Base-by-base conservation (phyloP, 2,888 invertebrate species). In the Polietes domitor region DNA sequence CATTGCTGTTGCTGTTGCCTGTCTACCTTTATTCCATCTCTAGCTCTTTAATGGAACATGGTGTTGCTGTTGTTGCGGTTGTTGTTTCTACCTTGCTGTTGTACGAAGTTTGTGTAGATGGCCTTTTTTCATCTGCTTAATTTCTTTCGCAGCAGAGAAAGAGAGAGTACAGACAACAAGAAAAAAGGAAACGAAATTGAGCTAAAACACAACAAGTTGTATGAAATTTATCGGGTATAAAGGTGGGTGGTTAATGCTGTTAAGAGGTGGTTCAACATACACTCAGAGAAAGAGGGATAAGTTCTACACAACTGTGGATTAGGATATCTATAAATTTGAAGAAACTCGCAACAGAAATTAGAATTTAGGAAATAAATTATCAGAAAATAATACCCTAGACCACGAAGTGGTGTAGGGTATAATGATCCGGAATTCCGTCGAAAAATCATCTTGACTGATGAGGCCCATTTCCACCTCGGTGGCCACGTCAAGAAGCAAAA, bases 241-340 rank as follows among this genome's bases (percentile, higher is more conserved):
- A 63, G 84, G 84, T 84, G 84, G 84, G 80, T 77, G 77, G 80
- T 80, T 74, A 68, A 43, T 77, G 32, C 21, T 21, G 68, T 68
- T 68, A 41, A 63, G 63, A 32, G 41, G 37, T 43, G 43, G 19
- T 37, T 9, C 4, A 10, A 63, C 2, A 15, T 68, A 41, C 41
- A 68, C 68, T 68, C 24, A 12, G 32, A 68, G 41, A 24, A 68
- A 41, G 41, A 19, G 2, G 2, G 19, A 43, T 3, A 43, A 17
- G n/a, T n/a, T n/a, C n/a, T n/a, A n/a, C n/a, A n/a, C n/a, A n/a
- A n/a, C n/a, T n/a, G n/a, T n/a, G n/a, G n/a, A n/a, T n/a, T n/a
- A n/a, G n/a, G n/a, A n/a, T n/a, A n/a, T n/a, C n/a, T n/a, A n/a
- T n/a, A n/a, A n/a, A n/a, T n/a, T n/a, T n/a, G n/a, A n/a, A n/a